These are phyloP conservation scores for Drepanosiphum platanoidis DNA, from an alignment of 2,888 invertebrate genomes.

Conservation along the genomic window DNA sequence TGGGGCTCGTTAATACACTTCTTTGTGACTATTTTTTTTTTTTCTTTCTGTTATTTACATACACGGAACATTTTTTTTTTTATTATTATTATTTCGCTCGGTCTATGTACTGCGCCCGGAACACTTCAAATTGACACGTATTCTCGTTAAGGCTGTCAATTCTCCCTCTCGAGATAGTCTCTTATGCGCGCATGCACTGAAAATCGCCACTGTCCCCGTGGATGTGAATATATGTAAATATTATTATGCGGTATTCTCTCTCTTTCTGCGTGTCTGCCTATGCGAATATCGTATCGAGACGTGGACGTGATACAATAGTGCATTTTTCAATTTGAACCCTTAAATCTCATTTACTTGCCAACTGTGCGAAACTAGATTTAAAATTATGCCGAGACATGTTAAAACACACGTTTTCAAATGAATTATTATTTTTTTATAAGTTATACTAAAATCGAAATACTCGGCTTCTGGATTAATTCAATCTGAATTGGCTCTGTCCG, in stretches of 20 bases:
- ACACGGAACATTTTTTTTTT: conserved; percentile 14
- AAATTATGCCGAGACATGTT: no score
- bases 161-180: conserved; percentile 15
- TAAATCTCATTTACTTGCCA: no score
- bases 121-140: conserved; percentile 38
- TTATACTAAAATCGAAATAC: no score
- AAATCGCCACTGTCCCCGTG: conserved; percentile 11
- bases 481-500: no score
- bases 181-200: not conserved
- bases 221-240: not conserved
- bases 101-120: not conserved
- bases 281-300: no score
- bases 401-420: no score
- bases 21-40: conserved; percentile 32
- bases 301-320: no score
- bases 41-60: conserved; percentile 32
- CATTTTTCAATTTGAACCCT: no score
- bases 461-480: no score
- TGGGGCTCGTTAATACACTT: conserved; percentile 54
- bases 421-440: no score
- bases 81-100: conserved; percentile 7
- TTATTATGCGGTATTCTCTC: not conserved
- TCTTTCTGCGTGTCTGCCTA: no score
- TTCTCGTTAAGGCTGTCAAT: conserved; percentile 44
- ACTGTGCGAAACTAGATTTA: no score